Evolutionary conservation across 2,888 invertebrate species (phyloP).

Genomic region (Acanthosepion esculentum): DNA sequence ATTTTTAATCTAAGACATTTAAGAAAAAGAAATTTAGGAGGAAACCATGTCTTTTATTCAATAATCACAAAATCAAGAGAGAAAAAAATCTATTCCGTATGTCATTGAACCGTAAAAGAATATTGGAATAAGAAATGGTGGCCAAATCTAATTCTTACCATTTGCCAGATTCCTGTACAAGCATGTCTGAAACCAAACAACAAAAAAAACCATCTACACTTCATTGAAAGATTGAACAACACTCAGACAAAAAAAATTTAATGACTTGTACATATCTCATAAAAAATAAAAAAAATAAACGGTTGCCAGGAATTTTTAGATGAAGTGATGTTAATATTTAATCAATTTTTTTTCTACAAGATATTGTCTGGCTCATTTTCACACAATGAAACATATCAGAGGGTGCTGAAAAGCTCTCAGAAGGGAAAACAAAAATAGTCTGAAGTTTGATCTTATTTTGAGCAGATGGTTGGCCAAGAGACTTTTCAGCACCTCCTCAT

Average conservation of each 20-base stretch:
- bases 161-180: not conserved
- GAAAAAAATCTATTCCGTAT: not conserved
- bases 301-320: not conserved
- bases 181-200: not conserved
- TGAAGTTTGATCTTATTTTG: no score
- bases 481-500: no score
- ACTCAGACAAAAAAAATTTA: not conserved
- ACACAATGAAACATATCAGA: not conserved
- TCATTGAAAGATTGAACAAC: not conserved
- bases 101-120: no score
- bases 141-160: not conserved
- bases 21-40: not conserved
- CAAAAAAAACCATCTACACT: not conserved
- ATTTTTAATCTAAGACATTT: not conserved
- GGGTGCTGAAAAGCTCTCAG: not conserved
- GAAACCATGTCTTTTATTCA: not conserved
- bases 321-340: not conserved
- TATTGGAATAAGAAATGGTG: not conserved
- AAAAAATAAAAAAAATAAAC: not conserved
- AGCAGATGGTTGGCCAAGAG: no score
- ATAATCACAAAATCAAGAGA: not conserved
- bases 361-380: not conserved
- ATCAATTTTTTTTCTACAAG: not conserved
- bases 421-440: no score
- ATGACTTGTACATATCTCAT: not conserved